phyloP scores from a whole-genome alignment of 2,888 invertebrate genomes.

The Drosophila acutilabella region DNA sequence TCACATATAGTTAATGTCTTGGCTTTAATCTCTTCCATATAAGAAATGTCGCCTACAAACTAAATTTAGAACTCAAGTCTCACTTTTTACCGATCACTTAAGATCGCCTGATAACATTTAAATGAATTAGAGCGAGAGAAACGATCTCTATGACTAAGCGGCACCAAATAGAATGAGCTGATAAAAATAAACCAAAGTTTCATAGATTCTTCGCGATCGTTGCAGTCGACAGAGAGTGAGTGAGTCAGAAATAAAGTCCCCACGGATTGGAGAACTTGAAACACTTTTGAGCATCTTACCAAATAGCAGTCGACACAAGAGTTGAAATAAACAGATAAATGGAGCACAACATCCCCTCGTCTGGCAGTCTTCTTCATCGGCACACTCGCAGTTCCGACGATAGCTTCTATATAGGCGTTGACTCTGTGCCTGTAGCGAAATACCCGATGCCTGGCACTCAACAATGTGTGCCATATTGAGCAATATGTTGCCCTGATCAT shows the following conservation, averaged over 20 bases:
- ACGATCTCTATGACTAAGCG: not conserved
- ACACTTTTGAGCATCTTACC: slow-evolving; percentile 64
- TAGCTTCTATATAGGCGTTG: slow-evolving; percentile 74
- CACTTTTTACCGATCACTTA: too few relatives aligned
- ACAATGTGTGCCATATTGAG: slow-evolving; percentile 82
- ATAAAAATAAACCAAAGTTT: not conserved
- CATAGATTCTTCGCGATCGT: slow-evolving; percentile 26
- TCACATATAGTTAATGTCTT: too few relatives aligned
- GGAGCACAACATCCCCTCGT: slow-evolving; percentile 60
- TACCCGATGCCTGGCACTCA: slow-evolving; percentile 79
- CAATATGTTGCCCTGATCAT: slow-evolving; percentile 84
- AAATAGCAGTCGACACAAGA: slow-evolving; percentile 72
- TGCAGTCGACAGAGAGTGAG: too few relatives aligned
- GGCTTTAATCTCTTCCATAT: too few relatives aligned
- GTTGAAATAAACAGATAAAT: slow-evolving; percentile 66
- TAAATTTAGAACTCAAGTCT: too few relatives aligned
- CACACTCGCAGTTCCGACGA: slow-evolving; percentile 69
- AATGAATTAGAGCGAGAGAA: not conserved
- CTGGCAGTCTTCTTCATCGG: slow-evolving; percentile 69
- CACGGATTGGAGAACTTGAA: too few relatives aligned
- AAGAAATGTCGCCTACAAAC: too few relatives aligned
- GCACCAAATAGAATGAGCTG: not conserved
- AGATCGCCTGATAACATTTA: too few relatives aligned
- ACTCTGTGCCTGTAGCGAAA: slow-evolving; percentile 65
- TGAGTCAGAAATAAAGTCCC: too few relatives aligned